Evolutionary conservation across 1,140 invertebrate species (phyloP).

Genomic region (Glossosoma conforme): DNA sequence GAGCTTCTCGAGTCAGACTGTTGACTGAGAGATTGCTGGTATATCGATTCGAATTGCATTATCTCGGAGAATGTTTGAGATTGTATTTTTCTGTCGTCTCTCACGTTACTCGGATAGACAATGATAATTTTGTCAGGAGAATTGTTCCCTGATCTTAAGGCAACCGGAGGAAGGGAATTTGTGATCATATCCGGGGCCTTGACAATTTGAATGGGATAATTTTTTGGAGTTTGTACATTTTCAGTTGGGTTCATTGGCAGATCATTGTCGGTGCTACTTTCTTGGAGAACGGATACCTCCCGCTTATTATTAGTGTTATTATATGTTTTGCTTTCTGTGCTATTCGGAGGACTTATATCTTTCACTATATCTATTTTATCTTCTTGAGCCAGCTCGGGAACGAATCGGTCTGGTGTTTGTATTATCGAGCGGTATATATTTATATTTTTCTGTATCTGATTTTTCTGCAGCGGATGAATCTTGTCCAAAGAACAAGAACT

Average conservation of each 20-base stretch:
- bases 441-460: constrained; percentile 37
- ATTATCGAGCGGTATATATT: constrained; percentile 43
- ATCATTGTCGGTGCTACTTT: background rate
- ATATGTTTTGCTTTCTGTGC: background rate
- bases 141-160: constrained; percentile 36
- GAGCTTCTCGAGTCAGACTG: constrained; percentile 18
- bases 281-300: background rate
- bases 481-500: constrained; percentile 53
- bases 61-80: constrained; percentile 46
- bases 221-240: constrained; percentile 13
- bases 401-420: constrained; percentile 12
- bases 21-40: constrained; percentile 38
- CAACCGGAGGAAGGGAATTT: constrained; percentile 43
- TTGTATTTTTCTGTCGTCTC: constrained; percentile 46
- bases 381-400: constrained; percentile 45
- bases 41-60: constrained; percentile 46
- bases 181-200: constrained; percentile 39
- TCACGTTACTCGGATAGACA: constrained; percentile 46
- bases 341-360: constrained; percentile 41
- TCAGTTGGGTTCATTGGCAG: background rate
- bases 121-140: constrained; percentile 45
- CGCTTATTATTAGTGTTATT: background rate
- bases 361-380: constrained; percentile 46
- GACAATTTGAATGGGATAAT: constrained; percentile 33
- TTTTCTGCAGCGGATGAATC: constrained; percentile 33